Evolutionary conservation across 1,140 invertebrate species (phyloP).

Genomic region (Pogonus chalceus): DNA sequence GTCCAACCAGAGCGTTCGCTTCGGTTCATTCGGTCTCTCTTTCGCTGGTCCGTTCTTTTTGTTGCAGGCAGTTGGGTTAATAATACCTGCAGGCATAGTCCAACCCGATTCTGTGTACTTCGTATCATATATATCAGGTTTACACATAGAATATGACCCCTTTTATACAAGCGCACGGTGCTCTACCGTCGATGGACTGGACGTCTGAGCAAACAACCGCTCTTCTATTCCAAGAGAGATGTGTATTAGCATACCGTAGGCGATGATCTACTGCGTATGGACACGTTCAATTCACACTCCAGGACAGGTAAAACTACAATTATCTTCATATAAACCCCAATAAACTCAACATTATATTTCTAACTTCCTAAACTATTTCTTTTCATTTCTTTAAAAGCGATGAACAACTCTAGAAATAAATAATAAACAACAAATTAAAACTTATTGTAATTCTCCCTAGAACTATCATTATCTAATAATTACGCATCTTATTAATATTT

Average conservation of each 20-base stretch:
- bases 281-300: too few relatives aligned
- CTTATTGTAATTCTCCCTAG: too few relatives aligned
- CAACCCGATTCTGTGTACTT: slow-evolving; percentile 16
- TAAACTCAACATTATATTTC: too few relatives aligned
- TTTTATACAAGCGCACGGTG: slow-evolving; percentile 13
- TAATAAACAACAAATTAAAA: too few relatives aligned
- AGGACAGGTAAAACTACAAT: too few relatives aligned
- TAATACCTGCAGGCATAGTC: slow-evolving; percentile 22
- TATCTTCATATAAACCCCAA: too few relatives aligned
- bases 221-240: slow-evolving; percentile 8
- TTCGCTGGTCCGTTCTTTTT: slow-evolving; percentile 14
- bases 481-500: too few relatives aligned
- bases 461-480: too few relatives aligned
- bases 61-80: slow-evolving; percentile 22
- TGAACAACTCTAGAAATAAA: too few relatives aligned
- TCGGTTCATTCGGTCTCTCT: background rate
- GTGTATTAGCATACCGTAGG: background rate
- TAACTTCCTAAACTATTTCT: too few relatives aligned
- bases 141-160: slow-evolving; percentile 15
- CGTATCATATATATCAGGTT: slow-evolving; percentile 17
- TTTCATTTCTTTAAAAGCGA: too few relatives aligned
- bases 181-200: background rate
- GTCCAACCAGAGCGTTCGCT: slow-evolving; percentile 16
- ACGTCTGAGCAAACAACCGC: slow-evolving; percentile 4
- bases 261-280: too few relatives aligned